Evolutionary conservation across 2,797 vertebrate genomes (phyloP).

Genomic region (Crocodylus rhombifer): DNA sequence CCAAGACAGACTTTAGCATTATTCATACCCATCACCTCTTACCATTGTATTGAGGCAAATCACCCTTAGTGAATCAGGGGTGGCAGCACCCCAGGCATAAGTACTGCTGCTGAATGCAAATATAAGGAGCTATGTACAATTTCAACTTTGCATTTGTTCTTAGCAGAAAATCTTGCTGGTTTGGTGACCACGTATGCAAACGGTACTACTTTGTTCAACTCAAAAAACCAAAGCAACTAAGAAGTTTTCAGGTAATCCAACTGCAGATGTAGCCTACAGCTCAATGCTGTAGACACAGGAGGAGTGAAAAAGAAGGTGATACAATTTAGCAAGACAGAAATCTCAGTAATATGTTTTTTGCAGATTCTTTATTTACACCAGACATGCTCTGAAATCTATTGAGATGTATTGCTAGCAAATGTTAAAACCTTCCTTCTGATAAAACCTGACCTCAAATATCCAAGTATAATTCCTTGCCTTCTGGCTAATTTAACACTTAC

Average conservation of each 20-base stretch:
- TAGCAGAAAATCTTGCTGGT: slow-evolving; percentile 32
- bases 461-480: neutral
- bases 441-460: neutral
- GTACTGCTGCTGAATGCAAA: slow-evolving; percentile 60
- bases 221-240: neutral
- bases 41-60: slow-evolving; percentile 24
- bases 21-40: slow-evolving; percentile 58
- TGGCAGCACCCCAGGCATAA: neutral
- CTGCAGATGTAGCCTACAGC: neutral
- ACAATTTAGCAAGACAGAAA: neutral
- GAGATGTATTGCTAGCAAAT: accelerated
- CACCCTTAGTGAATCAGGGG: slow-evolving; percentile 29
- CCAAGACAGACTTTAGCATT: slow-evolving; percentile 51
- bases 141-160: slow-evolving; percentile 52
- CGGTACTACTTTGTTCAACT: slow-evolving; percentile 21
- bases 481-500: neutral
- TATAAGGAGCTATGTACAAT: slow-evolving; percentile 57
- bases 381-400: neutral
- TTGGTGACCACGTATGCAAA: slow-evolving; percentile 9
- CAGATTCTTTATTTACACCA: neutral
- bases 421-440: neutral
- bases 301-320: neutral
- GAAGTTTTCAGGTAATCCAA: neutral
- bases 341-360: neutral
- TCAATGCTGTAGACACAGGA: neutral